Base-by-base conservation (phyloP, 2,888 invertebrate species). In the Acanthoscelides obtectus region DNA sequence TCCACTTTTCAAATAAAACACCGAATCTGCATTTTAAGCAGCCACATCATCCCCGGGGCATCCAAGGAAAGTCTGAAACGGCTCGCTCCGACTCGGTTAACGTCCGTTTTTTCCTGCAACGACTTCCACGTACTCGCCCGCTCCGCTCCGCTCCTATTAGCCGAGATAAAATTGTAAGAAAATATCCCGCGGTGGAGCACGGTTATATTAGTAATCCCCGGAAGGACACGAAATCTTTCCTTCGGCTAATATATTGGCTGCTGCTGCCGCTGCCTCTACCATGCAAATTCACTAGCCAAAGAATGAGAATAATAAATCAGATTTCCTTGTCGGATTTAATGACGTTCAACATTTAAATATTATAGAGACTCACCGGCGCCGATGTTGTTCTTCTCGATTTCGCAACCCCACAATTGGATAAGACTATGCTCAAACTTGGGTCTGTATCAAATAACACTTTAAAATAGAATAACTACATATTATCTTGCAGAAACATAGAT, bases 251-350 rank as follows among this genome's bases (percentile, higher is more conserved):
- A 73, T 72, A 73, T 73, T 70, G 69, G 70, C 70, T n/a, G n/a
- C n/a, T n/a, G n/a, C n/a, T n/a, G n/a, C n/a, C n/a, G n/a, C n/a
- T n/a, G n/a, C n/a, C n/a, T n/a, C n/a, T n/a, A n/a, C n/a, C n/a
- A 73, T 73, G 73, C 72, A 73, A 73, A 72, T 73, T 73, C 68
- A 71, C 64, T 22, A 20, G 63, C 67, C 66, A n/a, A n/a, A n/a
- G 70, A 70, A 73, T 72, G 72, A 73, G 73, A 70, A 72, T 72
- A 74, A 74, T 74, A 74, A 74, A 74, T 74, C 74, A 72, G 74
- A 74, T 70, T 64, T 70, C 45, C 66, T 67, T 64, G 72, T 72
- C 72, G 71, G 71, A 71, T 71, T 74, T 74, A 74, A 73, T 72
- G 72, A 72, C 69, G 72, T 27, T 20, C 45, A 45, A 45, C 6